phyloP scores from a whole-genome alignment of 2,113 vertebrate genomes.

The Microcebus murinus region DNA sequence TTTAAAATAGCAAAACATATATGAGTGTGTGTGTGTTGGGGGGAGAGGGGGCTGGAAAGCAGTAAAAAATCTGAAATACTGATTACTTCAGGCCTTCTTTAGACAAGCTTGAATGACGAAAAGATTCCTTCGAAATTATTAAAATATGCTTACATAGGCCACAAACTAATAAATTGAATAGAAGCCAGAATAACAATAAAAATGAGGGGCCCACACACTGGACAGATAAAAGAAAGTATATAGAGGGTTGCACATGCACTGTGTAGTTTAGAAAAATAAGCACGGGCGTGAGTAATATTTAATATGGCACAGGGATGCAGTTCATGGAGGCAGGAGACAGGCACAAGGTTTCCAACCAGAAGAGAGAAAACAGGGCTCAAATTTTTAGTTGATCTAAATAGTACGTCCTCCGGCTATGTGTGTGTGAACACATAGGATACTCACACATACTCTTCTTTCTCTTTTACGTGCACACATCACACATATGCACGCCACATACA shows the following conservation, averaged over 20 bases:
- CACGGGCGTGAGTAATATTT: neutral
- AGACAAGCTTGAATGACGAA: constrained; percentile 61
- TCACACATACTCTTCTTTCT: neutral
- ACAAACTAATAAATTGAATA: constrained; percentile 71
- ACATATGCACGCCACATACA: neutral
- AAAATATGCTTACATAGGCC: constrained; percentile 68
- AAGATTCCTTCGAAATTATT: constrained; percentile 69
- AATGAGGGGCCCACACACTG: constrained; percentile 57
- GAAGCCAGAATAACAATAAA: constrained; percentile 73
- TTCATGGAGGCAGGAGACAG: neutral
- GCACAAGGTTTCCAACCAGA: neutral
- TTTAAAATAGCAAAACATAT: constrained; percentile 83
- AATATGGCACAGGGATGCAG: neutral
- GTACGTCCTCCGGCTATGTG: neutral
- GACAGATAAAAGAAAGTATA: constrained; percentile 52
- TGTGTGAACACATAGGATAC: neutral
- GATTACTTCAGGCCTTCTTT: constrained; percentile 72
- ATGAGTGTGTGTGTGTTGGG: constrained; percentile 53
- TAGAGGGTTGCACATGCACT: neutral
- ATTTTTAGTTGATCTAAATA: constrained; percentile 27
- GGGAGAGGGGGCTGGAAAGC: neutral
- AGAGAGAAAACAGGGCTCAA: neutral
- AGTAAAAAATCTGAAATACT: constrained; percentile 73
- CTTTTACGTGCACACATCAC: neutral
- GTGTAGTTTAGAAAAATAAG: constrained; percentile 41